Percentiles rank a stretch among this genome's conserved stretches.
phyloP scores from a whole-genome alignment of 2,888 invertebrate species.

The Tineola bisselliella region DNA sequence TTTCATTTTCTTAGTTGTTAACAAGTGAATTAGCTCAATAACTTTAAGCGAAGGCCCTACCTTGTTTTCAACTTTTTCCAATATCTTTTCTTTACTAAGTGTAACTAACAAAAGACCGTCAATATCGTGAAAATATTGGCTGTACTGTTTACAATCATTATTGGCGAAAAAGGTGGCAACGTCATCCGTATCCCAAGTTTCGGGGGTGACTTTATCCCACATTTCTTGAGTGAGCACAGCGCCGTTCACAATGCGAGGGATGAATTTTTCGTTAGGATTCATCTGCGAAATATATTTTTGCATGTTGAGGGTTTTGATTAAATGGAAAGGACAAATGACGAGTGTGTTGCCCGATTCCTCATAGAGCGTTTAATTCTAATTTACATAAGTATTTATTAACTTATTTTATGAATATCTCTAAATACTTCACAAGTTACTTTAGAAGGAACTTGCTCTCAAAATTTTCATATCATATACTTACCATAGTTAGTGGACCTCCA shows the following conservation, averaged over 20 bases:
- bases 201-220: constrained; percentile 61
- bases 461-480: too few species aligned
- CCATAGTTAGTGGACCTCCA: too few species aligned
- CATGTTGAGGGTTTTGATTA: too few species aligned
- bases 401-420: too few species aligned
- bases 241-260: constrained; percentile 71
- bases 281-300: constrained; percentile 16
- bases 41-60: constrained; percentile 95
- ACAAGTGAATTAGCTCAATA: constrained; percentile 82
- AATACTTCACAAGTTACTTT: too few species aligned
- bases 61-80: constrained; percentile 90
- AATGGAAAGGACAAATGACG: too few species aligned
- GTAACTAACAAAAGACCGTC: constrained; percentile 83
- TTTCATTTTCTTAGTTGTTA: neutral
- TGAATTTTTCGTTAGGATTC: constrained; percentile 57
- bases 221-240: constrained; percentile 56
- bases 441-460: neutral
- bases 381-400: too few species aligned
- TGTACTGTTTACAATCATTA: constrained; percentile 83
- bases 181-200: constrained; percentile 80
- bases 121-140: constrained; percentile 74
- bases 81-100: constrained; percentile 89
- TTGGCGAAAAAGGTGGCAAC: constrained; percentile 90
- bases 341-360: too few species aligned
- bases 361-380: too few species aligned